A percentile compares a stretch with the other conserved stretches of the same genome.
Evolutionary conservation across 64 coral and sea anemone genomes (phyloP).

Genomic region (Montipora sp.): DNA sequence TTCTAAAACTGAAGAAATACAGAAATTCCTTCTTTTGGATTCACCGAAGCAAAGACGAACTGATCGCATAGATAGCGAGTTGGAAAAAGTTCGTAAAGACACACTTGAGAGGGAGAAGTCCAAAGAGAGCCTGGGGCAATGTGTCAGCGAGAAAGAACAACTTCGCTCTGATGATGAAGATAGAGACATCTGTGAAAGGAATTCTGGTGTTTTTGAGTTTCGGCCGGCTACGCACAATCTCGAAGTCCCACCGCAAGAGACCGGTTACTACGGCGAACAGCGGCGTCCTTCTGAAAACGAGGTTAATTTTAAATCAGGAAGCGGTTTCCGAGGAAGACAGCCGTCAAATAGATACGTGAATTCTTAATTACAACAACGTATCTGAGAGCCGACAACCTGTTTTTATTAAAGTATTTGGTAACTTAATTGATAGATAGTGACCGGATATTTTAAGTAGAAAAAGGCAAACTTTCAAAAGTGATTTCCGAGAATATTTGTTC

Average conservation of each 20-base stretch:
- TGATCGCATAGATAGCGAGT: slow-evolving; percentile 49
- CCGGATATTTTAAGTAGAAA: not conserved
- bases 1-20: slow-evolving; percentile 24
- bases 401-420: too few species aligned
- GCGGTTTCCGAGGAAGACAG: slow-evolving; percentile 53
- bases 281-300: slow-evolving; percentile 37
- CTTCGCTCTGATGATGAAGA: slow-evolving; percentile 75
- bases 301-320: slow-evolving; percentile 32
- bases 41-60: slow-evolving; percentile 53
- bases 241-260: slow-evolving; percentile 38
- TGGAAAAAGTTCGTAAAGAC: slow-evolving; percentile 78
- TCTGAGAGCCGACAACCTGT: not conserved
- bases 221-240: slow-evolving; percentile 46
- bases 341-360: slow-evolving; percentile 76
- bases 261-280: slow-evolving; percentile 57
- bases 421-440: too few species aligned
- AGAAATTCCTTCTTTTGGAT: slow-evolving; percentile 58
- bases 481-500: not conserved
- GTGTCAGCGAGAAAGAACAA: slow-evolving; percentile 80
- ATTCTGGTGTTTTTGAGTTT: slow-evolving; percentile 75
- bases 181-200: slow-evolving; percentile 82
- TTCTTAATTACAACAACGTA: not conserved
- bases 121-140: slow-evolving; percentile 57
- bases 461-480: not conserved
- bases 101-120: slow-evolving; percentile 66